Conservation (phyloP, 2,888 invertebrate genomes). For the Caenorhabditis drosophilae region DNA sequence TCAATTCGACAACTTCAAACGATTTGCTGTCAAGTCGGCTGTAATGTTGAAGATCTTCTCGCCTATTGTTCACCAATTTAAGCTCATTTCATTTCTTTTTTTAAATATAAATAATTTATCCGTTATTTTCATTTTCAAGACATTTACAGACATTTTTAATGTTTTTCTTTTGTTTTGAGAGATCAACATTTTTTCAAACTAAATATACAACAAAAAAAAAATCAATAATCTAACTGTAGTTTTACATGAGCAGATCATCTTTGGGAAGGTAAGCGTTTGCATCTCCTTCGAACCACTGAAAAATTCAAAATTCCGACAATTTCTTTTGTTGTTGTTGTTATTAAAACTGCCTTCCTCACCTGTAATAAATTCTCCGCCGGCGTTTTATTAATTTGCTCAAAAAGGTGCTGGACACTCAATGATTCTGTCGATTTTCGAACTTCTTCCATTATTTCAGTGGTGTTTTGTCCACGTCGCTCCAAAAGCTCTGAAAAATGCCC, state of each 20-base stretch:
- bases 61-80: constrained; percentile 57
- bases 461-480: not conserved
- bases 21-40: constrained; percentile 60
- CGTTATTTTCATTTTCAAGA: no score
- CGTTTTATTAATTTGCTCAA: constrained; percentile 4
- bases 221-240: no score
- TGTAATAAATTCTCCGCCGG: constrained; percentile 14
- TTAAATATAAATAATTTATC: not conserved
- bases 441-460: not conserved
- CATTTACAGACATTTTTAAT: no score
- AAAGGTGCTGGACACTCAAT: constrained; percentile 6
- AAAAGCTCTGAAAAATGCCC: not conserved
- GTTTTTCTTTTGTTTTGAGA: no score
- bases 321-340: not conserved
- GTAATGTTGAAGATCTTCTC: constrained; percentile 60
- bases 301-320: not conserved
- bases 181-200: no score
- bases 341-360: constrained; percentile 9
- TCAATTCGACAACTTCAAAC: constrained; percentile 57
- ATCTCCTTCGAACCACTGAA: constrained; percentile 41
- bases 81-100: not conserved
- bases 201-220: no score
- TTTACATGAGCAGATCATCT: no score
- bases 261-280: constrained; percentile 12
- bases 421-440: constrained; percentile 1